A percentile compares a stretch with the other conserved stretches of the same genome.
Evolutionary conservation across 2,113 vertebrate species (phyloP).

Genomic region (Oreamnos americanus): DNA sequence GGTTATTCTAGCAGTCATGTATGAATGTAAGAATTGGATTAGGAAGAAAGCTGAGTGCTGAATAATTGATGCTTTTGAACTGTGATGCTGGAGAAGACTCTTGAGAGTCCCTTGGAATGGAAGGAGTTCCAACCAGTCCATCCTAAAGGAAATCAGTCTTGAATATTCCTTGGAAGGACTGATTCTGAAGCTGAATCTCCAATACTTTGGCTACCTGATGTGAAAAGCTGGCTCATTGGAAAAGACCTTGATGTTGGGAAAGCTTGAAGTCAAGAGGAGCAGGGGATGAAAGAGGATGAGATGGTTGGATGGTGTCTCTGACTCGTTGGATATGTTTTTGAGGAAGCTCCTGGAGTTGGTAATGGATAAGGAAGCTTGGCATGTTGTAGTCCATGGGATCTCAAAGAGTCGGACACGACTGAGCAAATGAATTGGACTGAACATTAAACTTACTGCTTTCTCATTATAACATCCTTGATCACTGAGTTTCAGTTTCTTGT

Average conservation of each 20-base stretch:
- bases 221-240: too few relatives aligned
- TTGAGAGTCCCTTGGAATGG: neutral
- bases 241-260: too few relatives aligned
- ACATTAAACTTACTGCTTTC: neutral
- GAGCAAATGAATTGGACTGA: neutral
- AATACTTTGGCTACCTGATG: neutral
- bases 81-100: neutral
- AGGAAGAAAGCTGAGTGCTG: neutral
- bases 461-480: neutral
- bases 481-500: neutral
- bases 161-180: neutral
- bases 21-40: neutral
- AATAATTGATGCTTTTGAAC: neutral
- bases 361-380: neutral
- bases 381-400: neutral
- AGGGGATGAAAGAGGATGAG: neutral
- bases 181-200: neutral
- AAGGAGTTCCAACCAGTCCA: neutral
- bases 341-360: neutral
- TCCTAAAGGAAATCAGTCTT: neutral
- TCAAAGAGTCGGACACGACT: neutral
- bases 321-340: neutral
- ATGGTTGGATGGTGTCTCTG: neutral
- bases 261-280: neutral
- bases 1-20: neutral